A percentile compares a stretch with the other conserved stretches of the same genome.
These are phyloP conservation scores for Ploceus nigricollis DNA, from an alignment of 2,113 vertebrate species.

Conservation along the genomic window DNA sequence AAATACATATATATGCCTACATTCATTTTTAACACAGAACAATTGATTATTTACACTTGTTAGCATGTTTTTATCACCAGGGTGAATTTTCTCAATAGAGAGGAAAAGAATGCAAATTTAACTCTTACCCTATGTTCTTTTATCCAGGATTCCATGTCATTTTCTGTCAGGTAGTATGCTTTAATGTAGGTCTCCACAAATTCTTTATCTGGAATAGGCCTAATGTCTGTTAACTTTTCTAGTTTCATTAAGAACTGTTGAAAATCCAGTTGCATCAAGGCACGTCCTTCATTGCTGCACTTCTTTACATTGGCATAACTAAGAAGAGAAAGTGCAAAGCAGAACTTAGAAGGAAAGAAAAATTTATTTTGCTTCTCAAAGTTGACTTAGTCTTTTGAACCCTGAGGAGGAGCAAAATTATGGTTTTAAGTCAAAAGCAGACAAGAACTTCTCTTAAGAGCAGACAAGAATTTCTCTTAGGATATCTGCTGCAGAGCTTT, in stretches of 20 bases:
- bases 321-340: background rate
- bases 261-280: constrained; percentile 98
- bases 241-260: constrained; percentile 99
- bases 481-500: background rate
- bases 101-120: background rate
- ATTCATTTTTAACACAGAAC: background rate
- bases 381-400: background rate
- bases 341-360: background rate
- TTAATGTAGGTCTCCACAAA: constrained; percentile 99
- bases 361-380: background rate
- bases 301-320: constrained; percentile 98
- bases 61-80: background rate
- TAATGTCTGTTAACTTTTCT: constrained; percentile 95
- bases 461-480: background rate
- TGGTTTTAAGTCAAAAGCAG: background rate
- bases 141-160: constrained; percentile 98
- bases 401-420: background rate
- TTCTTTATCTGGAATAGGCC: constrained; percentile 97
- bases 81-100: background rate
- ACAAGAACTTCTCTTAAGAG: background rate
- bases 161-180: constrained; percentile 97
- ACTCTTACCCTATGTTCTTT: constrained; percentile 93
- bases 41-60: background rate
- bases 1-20: background rate
- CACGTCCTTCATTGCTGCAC: constrained; percentile 97